These are phyloP conservation scores for Drosophila guanche DNA, from an alignment of 1,140 invertebrate species.

Conservation along the genomic window DNA sequence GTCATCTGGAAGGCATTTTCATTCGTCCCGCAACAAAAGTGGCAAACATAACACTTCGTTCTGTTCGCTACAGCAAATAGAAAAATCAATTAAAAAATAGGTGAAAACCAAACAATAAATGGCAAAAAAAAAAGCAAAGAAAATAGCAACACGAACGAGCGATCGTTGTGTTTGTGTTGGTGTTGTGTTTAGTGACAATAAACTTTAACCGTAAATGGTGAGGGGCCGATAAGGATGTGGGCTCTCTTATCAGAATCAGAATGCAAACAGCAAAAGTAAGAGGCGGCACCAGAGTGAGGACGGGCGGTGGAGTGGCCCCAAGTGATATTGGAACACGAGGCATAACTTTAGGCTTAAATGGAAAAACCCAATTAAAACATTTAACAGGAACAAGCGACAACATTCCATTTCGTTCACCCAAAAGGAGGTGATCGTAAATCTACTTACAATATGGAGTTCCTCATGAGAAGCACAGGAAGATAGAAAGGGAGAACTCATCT, in stretches of 20 bases:
- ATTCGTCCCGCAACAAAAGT: slow-evolving; percentile 24
- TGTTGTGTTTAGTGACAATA: slow-evolving; percentile 49
- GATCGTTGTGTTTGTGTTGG: not conserved
- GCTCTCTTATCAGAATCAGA: slow-evolving; percentile 49
- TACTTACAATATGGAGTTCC: too few relatives aligned
- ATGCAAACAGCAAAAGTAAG: slow-evolving; percentile 15
- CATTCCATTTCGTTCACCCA: too few relatives aligned
- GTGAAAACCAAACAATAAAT: slow-evolving; percentile 76
- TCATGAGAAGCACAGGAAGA: too few relatives aligned
- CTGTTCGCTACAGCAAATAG: slow-evolving; percentile 40
- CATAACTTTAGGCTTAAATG: slow-evolving; percentile 73
- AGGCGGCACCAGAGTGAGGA: not conserved
- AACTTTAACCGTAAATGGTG: slow-evolving; percentile 56
- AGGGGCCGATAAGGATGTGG: slow-evolving; percentile 46
- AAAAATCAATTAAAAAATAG: slow-evolving; percentile 78
- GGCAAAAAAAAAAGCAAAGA: slow-evolving; percentile 35
- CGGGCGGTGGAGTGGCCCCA: too few relatives aligned
- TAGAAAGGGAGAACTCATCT: too few relatives aligned
- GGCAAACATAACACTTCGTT: slow-evolving; percentile 59
- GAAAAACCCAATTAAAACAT: slow-evolving; percentile 18
- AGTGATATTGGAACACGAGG: slow-evolving; percentile 14
- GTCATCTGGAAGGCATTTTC: slow-evolving; percentile 62
- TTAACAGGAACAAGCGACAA: not conserved
- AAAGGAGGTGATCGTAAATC: not conserved
- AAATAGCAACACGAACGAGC: slow-evolving; percentile 24